Base-by-base conservation (phyloP, 2,888 invertebrate genomes). In the Drosophila nr. perissopoda region DNA sequence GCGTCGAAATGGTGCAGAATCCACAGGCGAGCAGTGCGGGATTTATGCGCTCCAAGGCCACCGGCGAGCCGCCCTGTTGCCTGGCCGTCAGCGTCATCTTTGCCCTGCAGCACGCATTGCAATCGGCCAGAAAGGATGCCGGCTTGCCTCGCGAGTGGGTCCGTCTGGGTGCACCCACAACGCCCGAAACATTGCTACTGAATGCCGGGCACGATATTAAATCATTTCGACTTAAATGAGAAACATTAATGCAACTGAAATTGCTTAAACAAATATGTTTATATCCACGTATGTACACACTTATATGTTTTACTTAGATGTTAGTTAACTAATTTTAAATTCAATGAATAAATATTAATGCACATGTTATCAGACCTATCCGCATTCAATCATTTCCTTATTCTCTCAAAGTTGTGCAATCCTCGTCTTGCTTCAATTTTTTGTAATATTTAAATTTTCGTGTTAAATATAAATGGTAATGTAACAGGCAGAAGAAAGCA, bases 41-140 rank as follows among this genome's bases (percentile, higher is more conserved):
- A 5, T 95, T 96, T 10, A 93, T 97, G 75, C 94, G 96, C 58
- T 96, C 96, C 0, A 97, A 97, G 94, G 95, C 95, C 4, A 94
- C 95, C 13, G 95, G 95, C 1, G 96, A 96, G 83, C 95, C 95
- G 27, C 94, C 95, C 0, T 88, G 95, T 1, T 95, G 94, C 73
- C 86, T 95, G 53, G 92, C 95, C 0, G 92, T 94, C 0, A 94
- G 94, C 0, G 92, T 95, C 2, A 94, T 95, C 0, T 94, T 96
- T 76, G 97, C 96, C 0, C 92, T 97, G 7, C 94, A 96, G 10
- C 94, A 96, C 78, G 96, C 97, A 0, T 90, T 97, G 5, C 94
- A 95, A 71, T 94, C 95, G 0, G 95, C 96, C 0, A 94, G 96
- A 53, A 89, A 93, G 21, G 96, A 97, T 73, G 95, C 95, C 2